These are phyloP conservation scores for Spodoptera picta DNA, from an alignment of 2,888 invertebrate species.

Conservation along the genomic window DNA sequence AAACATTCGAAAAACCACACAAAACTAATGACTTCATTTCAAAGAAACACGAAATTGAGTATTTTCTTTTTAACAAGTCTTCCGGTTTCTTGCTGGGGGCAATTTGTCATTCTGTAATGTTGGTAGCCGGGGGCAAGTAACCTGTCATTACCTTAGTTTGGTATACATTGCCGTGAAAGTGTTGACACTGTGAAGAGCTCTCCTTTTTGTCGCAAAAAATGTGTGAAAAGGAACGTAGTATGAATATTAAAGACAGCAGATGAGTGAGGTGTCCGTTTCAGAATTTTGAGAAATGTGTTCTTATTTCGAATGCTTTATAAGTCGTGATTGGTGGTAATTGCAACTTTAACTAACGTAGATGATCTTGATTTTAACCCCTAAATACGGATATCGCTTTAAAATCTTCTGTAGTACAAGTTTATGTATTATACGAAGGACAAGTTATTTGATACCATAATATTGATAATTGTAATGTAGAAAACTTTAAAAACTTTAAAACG, in stretches of 20 bases:
- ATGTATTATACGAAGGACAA: too few relatives aligned
- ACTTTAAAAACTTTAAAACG: too few relatives aligned
- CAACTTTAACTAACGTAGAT: too few relatives aligned
- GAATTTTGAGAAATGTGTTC: background rate
- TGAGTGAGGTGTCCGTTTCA: background rate
- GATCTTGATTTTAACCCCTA: too few relatives aligned
- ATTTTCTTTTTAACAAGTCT: conserved; percentile 18
- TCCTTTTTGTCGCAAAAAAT: conserved; percentile 24
- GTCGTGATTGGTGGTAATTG: too few relatives aligned
- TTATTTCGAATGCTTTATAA: background rate
- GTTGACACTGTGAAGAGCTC: conserved; percentile 24
- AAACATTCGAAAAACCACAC: conserved; percentile 4
- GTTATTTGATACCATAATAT: too few relatives aligned
- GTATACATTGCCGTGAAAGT: conserved; percentile 25
- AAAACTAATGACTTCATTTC: conserved; percentile 23
- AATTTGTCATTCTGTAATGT: conserved; percentile 35
- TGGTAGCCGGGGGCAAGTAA: conserved; percentile 36
- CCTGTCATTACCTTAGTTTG: conserved; percentile 47
- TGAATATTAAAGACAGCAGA: conserved; percentile 8
- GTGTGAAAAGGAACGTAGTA: conserved; percentile 27
- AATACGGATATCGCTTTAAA: too few relatives aligned
- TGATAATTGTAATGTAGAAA: too few relatives aligned
- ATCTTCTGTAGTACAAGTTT: too few relatives aligned
- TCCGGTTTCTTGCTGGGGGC: background rate
- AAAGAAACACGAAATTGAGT: conserved; percentile 25